Percentiles rank a stretch among this genome's conserved stretches.
phyloP scores from a whole-genome alignment of 2,888 invertebrate species.

The Tholera decimalis region DNA sequence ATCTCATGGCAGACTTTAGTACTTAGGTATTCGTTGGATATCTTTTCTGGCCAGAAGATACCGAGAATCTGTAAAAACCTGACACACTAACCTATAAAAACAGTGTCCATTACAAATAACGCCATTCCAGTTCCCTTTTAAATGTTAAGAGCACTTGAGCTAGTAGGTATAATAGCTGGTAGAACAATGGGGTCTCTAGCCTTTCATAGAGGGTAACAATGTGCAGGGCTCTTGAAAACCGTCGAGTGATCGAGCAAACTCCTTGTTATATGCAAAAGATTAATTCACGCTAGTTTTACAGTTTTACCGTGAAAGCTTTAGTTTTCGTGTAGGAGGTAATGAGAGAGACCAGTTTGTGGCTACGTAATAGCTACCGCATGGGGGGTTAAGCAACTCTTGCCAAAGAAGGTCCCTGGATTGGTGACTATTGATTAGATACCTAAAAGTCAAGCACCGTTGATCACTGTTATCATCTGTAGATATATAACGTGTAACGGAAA shows the following conservation, averaged over 20 bases:
- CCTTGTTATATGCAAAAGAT: slow-evolving; percentile 49
- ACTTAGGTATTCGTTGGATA: too few relatives aligned
- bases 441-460: too few relatives aligned
- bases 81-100: slow-evolving; percentile 32
- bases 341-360: background rate
- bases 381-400: background rate
- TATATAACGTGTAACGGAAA: too few relatives aligned
- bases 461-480: background rate
- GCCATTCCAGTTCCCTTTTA: slow-evolving; percentile 49
- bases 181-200: slow-evolving; percentile 63
- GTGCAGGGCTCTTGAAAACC: slow-evolving; percentile 58
- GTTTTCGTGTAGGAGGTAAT: background rate
- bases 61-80: too few relatives aligned
- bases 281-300: slow-evolving; percentile 39
- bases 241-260: slow-evolving; percentile 58
- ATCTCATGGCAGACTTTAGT: too few relatives aligned
- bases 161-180: slow-evolving; percentile 60
- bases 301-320: slow-evolving; percentile 14
- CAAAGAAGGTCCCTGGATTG: too few relatives aligned
- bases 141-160: slow-evolving; percentile 62
- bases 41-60: too few relatives aligned
- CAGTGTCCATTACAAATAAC: slow-evolving; percentile 55
- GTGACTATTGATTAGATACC: too few relatives aligned
- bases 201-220: slow-evolving; percentile 62
- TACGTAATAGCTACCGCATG: background rate